A percentile compares a stretch with the other conserved stretches of the same genome.
Evolutionary conservation across 2,797 vertebrate genomes (phyloP).

Genomic region (Etheostoma perlongum): DNA sequence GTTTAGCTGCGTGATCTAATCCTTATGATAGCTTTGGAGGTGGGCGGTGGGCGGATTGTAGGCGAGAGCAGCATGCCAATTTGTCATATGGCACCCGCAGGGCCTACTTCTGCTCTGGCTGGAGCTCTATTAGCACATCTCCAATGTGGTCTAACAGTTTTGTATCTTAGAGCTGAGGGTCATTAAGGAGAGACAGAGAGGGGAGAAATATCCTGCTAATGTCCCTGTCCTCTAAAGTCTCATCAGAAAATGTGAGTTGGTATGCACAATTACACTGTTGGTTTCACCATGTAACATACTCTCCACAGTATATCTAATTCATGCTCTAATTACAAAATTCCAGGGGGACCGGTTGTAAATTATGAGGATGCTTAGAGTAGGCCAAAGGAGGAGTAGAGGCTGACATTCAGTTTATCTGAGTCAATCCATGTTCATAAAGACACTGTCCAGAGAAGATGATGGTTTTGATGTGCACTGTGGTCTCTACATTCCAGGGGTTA

Average conservation of each 20-base stretch:
- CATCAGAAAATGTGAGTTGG: conserved; percentile 49
- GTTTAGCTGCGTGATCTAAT: conserved; percentile 82
- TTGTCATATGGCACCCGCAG: conserved; percentile 84
- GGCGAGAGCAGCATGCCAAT: conserved; percentile 83
- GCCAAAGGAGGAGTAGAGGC: conserved; percentile 49
- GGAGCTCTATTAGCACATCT: conserved; percentile 77
- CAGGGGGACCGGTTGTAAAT: conserved; percentile 71
- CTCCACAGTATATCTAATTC: conserved; percentile 66
- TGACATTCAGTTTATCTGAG: conserved; percentile 44
- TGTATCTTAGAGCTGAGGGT: conserved; percentile 63
- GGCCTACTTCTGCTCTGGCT: conserved; percentile 80
- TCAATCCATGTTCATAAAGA: conserved; percentile 47
- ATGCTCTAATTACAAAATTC: conserved; percentile 78
- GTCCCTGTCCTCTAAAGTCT: conserved; percentile 51
- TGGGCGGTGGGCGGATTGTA: conserved; percentile 82
- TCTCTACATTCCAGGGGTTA: conserved; percentile 81
- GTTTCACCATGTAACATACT: conserved; percentile 54
- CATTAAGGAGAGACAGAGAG: conserved; percentile 50
- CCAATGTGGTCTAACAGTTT: conserved; percentile 78
- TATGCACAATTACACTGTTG: conserved; percentile 53
- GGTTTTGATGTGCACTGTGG: conserved; percentile 69
- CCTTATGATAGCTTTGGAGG: conserved; percentile 83
- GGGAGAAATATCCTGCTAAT: conserved; percentile 47
- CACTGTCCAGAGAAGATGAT: conserved; percentile 61
- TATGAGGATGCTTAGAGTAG: conserved; percentile 61